Base-by-base conservation (phyloP, 2,888 invertebrate genomes). In the Noctua janthina region DNA sequence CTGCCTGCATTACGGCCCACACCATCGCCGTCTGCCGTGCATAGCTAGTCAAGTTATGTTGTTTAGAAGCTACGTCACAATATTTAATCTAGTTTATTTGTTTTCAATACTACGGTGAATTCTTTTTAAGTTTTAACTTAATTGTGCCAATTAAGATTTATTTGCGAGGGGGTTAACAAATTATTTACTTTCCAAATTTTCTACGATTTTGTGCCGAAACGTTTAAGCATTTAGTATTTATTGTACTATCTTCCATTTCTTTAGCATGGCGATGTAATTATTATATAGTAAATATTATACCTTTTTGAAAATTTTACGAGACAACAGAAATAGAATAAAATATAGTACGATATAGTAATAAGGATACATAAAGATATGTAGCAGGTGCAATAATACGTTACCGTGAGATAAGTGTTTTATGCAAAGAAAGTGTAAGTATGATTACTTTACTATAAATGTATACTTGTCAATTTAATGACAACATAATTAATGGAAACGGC, bases 1-100 rank as follows among this genome's bases (percentile, higher is more conserved):
- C 96, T 96, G 88, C 94, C 95, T 74, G 93, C 91, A 82, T 91
- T 91, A 91, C 94, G 91, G 90, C 92, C 93, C 91, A 95, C 95
- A 91, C 96, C 95, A 82, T 96, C 96, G 86, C 95, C 96, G 93
- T 96, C 96, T 96, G 93, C 71, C 82, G 77, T 87, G 80, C 81
- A 87, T 23, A 85, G 84, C 79, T 82, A 70, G 72, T 88, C 81
- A 87, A 68, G 74, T 83, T 75, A 82, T 69, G 56, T 67, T 72
- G 62, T 74, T 72, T 15, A 35, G n/a, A 64, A 23, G 8, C 8
- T 56, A 82, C 17, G 56, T 39, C 23, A 54, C 62, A 59, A 64
- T 67, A 56, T 39, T 54, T 17, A n/a, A 64, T 39, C 6, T 29
- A 68, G 11, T n/a, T 20, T 0, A n/a, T 35, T 29, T 13, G 54